These are phyloP conservation scores for Neosilurus mollespiculum DNA, from an alignment of 2,797 vertebrate species.

Conservation along the genomic window DNA sequence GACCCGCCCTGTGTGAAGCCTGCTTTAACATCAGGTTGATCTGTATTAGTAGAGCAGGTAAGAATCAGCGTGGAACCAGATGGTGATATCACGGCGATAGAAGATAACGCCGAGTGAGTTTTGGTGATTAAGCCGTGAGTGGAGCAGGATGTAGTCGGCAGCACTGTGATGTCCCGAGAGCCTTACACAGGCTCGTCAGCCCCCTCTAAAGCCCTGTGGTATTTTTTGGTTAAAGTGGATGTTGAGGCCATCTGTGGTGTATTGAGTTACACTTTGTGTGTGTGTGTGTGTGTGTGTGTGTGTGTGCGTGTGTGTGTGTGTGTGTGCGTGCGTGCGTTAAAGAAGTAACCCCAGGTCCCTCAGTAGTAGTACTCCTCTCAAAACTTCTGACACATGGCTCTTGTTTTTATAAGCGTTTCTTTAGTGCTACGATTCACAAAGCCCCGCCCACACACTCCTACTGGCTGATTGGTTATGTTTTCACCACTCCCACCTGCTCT, in stretches of 20 bases:
- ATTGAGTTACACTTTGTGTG: slow-evolving; percentile 44
- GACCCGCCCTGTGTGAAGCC: no score
- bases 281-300: slow-evolving; percentile 16
- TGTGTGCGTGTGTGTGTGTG: neutral
- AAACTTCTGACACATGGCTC: slow-evolving; percentile 42
- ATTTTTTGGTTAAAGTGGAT: slow-evolving; percentile 58
- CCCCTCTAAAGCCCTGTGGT: slow-evolving; percentile 32
- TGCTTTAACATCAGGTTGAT: no score
- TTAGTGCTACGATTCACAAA: slow-evolving; percentile 39
- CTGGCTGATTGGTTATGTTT: slow-evolving; percentile 55
- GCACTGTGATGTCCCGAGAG: slow-evolving; percentile 55
- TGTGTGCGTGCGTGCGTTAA: neutral
- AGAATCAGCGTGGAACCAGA: neutral
- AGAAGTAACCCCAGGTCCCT: slow-evolving; percentile 3
- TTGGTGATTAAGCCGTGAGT: neutral
- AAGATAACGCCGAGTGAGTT: neutral
- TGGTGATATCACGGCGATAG: neutral
- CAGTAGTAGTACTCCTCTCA: neutral
- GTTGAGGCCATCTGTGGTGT: slow-evolving; percentile 35
- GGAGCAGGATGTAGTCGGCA: slow-evolving; percentile 60
- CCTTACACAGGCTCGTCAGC: slow-evolving; percentile 51
- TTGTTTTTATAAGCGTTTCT: slow-evolving; percentile 61
- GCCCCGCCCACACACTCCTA: slow-evolving; percentile 43
- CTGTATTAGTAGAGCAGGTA: neutral
- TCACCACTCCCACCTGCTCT: slow-evolving; percentile 57